These are phyloP conservation scores for Troglohyphantes excavatus DNA, from an alignment of 2,888 invertebrate species.

Conservation along the genomic window DNA sequence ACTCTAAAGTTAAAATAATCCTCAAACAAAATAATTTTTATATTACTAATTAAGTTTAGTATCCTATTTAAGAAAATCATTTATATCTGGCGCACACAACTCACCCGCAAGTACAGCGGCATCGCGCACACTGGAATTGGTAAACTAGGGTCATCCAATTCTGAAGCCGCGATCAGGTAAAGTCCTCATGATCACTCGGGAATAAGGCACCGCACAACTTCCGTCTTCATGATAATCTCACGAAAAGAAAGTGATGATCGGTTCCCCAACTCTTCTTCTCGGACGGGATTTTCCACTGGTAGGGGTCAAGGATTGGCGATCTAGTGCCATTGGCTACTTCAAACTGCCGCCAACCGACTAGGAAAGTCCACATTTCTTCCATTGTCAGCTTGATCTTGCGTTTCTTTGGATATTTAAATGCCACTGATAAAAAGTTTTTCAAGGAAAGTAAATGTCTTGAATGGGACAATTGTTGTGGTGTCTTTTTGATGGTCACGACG, in stretches of 20 bases:
- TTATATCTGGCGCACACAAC: background rate
- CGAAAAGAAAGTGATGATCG: conserved; percentile 70
- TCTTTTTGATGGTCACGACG: conserved; percentile 19
- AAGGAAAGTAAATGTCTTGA: conserved; percentile 29
- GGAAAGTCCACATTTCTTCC: background rate
- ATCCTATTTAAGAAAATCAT: too few relatives aligned
- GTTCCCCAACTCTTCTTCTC: conserved; percentile 1
- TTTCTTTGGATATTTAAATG: conserved; percentile 8
- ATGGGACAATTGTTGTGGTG: background rate
- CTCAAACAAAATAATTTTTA: too few relatives aligned
- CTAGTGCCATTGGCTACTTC: background rate
- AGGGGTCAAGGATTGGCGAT: conserved; percentile 54
- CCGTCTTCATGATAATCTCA: conserved; percentile 24
- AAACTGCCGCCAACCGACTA: background rate
- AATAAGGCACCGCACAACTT: conserved; percentile 17
- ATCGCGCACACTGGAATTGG: conserved; percentile 11
- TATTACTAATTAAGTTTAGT: too few relatives aligned
- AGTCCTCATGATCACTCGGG: conserved; percentile 52
- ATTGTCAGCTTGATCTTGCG: background rate
- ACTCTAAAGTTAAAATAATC: too few relatives aligned
- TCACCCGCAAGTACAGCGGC: conserved; percentile 46
- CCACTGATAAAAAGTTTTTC: conserved; percentile 20
- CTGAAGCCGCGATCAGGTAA: conserved; percentile 31
- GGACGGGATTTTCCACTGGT: conserved; percentile 42
- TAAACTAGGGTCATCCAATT: conserved; percentile 11